Base-by-base conservation (phyloP, 2,797 vertebrate species). In the Glossophaga mutica region DNA sequence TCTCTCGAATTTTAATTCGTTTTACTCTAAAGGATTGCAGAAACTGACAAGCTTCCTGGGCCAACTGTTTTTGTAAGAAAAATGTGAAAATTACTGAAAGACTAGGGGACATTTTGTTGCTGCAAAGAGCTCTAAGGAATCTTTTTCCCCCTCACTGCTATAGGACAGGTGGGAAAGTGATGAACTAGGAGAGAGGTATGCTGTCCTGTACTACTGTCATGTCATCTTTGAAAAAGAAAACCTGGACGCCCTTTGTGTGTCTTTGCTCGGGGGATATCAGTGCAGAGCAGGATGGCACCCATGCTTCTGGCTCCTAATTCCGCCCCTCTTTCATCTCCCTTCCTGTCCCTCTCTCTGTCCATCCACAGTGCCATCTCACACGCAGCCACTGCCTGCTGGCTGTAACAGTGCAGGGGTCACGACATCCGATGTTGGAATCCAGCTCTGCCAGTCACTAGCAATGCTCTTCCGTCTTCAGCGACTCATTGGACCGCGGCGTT, bases 41-140 rank as follows among this genome's bases (percentile, higher is more conserved):
- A 93, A 42, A 46, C 73, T 94, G 87, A 50, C 82, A 95, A 88
- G 59, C 46, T 95, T 97, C 82, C 86, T 26, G 0, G 57, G 57
- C 46, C n/a, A 48, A 71, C 37, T 91, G 83, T 50, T 50, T 62
- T 78, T 81, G 39, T 46, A 44, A 42, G 3, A 1, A 18, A 3
- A 78, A 55, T 37, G 90, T 92, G 59, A 90, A 87, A 91, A 81
- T 93, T 52, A 91, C 32, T 15, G 44, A 62, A 92, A 15, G 79
- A 37, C 14, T 16, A 76, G 73, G 32, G 70, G 19, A 70, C 59
- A 89, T 16, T 29, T 55, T 42, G 15, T 55, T 81, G 5, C 34
- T 48, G 46, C n/a, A 9, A 9, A 79, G 76, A 34, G 57, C 57
- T 62, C 0, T 15, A 15, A 8, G 62, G 88, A 84, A 59, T 90